A percentile compares a stretch with the other conserved stretches of the same genome.
Conservation (phyloP, 2,113 vertebrate genomes). For the Connochaetes taurinus region DNA sequence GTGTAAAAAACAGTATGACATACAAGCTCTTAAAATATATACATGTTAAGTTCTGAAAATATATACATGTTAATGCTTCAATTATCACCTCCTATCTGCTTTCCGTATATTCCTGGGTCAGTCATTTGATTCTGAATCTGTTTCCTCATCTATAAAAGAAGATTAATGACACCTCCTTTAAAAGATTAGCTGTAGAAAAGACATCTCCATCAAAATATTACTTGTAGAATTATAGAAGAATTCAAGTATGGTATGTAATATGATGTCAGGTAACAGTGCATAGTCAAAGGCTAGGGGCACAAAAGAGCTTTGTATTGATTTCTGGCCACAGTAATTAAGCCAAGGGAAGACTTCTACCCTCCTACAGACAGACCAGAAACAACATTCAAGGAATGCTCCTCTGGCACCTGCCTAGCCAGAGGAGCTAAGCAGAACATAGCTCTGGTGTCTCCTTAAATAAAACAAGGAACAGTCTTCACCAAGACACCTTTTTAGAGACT, state of each 20-base stretch:
- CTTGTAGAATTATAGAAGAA: neutral
- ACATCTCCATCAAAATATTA: neutral
- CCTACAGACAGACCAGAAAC: neutral
- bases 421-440: neutral
- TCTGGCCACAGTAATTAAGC: neutral
- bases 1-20: neutral
- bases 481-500: neutral
- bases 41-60: neutral
- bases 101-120: neutral
- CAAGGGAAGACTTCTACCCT: neutral
- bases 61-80: neutral
- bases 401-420: neutral
- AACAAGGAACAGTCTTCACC: neutral
- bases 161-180: neutral
- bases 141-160: neutral
- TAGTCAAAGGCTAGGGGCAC: neutral
- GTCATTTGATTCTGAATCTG: neutral
- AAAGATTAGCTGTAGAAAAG: neutral
- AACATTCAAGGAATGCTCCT: neutral
- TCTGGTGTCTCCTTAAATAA: neutral
- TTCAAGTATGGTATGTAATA: neutral
- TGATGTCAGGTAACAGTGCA: neutral
- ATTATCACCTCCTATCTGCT: neutral
- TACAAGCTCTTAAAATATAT: neutral
- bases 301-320: neutral